These are phyloP conservation scores for Agrotis puta DNA, from an alignment of 2,888 invertebrate genomes.

Conservation along the genomic window DNA sequence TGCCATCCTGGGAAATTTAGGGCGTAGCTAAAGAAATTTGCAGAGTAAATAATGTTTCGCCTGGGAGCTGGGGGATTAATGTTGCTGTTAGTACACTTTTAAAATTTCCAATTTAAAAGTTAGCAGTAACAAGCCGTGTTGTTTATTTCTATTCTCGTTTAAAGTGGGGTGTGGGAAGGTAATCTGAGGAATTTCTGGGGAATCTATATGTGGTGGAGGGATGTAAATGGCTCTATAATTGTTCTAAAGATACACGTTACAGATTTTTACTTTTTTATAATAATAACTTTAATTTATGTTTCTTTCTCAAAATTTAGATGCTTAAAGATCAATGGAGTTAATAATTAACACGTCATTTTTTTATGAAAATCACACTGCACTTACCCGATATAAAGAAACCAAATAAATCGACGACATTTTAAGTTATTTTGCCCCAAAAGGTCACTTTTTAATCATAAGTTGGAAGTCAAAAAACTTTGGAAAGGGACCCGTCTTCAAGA, in stretches of 20 bases:
- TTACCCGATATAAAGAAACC: background rate
- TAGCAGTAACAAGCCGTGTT: constrained; percentile 31
- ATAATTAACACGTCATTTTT: too few species aligned
- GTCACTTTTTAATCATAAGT: constrained; percentile 45
- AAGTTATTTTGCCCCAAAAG: constrained; percentile 26
- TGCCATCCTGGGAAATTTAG: constrained; percentile 60
- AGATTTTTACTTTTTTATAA: too few species aligned
- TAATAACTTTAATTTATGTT: background rate
- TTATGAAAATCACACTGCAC: too few species aligned
- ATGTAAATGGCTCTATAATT: too few species aligned
- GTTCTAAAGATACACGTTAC: too few species aligned
- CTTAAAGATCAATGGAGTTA: too few species aligned
- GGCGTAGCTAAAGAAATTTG: constrained; percentile 58
- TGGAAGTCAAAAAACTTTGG: constrained; percentile 46
- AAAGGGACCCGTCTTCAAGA: constrained; percentile 31
- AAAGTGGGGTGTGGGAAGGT: background rate
- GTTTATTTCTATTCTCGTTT: constrained; percentile 5
- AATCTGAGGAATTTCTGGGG: too few species aligned
- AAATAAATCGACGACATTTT: constrained; percentile 5
- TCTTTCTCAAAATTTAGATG: background rate
- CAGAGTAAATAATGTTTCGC: constrained; percentile 56
- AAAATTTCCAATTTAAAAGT: constrained; percentile 61
- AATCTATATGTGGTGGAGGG: too few species aligned
- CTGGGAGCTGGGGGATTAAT: constrained; percentile 47
- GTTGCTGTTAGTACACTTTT: constrained; percentile 49